These are phyloP conservation scores for Thereuonema tuberculata DNA, from an alignment of 1,140 invertebrate species.

Conservation along the genomic window DNA sequence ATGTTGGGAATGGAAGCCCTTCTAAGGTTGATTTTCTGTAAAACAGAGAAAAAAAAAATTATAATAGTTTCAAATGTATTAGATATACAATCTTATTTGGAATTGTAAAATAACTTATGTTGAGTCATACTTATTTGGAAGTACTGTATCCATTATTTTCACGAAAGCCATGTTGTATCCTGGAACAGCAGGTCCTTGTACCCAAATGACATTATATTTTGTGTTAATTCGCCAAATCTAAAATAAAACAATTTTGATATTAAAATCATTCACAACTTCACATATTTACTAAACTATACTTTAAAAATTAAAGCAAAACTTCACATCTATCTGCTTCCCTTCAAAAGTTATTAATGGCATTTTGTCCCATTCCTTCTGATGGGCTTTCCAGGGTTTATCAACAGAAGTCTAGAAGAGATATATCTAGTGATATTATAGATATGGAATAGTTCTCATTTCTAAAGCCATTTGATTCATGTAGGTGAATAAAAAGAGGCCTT, in stretches of 20 bases:
- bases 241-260: constrained; percentile 17
- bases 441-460: too few relatives aligned
- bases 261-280: neutral
- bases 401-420: neutral
- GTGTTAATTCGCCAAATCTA: constrained; percentile 82
- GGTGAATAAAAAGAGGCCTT: too few relatives aligned
- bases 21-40: constrained; percentile 17
- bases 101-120: neutral
- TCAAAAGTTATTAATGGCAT: neutral
- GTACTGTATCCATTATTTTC: constrained; percentile 63
- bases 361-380: neutral
- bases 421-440: too few relatives aligned
- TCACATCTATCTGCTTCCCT: neutral
- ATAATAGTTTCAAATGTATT: too few relatives aligned
- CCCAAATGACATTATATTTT: constrained; percentile 83
- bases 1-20: constrained; percentile 62
- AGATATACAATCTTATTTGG: neutral
- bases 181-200: constrained; percentile 61
- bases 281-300: neutral
- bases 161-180: constrained; percentile 66
- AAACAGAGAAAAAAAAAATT: neutral
- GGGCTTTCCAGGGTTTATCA: neutral
- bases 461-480: too few relatives aligned
- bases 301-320: neutral
- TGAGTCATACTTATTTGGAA: constrained; percentile 43